A percentile compares a stretch with the other conserved stretches of the same genome.
Conservation (phyloP, 2,797 vertebrate genomes). For the Pagetopsis macropterus region DNA sequence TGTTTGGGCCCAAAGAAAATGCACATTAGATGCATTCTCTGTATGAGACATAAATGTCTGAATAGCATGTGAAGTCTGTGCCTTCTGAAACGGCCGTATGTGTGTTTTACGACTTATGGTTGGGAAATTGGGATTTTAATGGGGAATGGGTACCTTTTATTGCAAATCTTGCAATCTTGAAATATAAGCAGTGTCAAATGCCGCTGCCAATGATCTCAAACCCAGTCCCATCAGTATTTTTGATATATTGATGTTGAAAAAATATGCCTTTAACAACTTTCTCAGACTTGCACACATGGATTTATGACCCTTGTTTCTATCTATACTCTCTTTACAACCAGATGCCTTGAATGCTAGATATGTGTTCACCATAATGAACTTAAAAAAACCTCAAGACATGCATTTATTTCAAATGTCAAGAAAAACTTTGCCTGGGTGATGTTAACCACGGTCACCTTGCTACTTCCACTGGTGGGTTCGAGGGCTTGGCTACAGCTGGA, state of each 20-base stretch:
- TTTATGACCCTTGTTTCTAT: slow-evolving; percentile 42
- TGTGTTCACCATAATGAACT: slow-evolving; percentile 32
- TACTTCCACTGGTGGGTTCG: slow-evolving; percentile 34
- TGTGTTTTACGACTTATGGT: background rate
- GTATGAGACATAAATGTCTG: background rate
- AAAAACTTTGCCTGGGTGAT: slow-evolving; percentile 30
- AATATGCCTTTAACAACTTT: slow-evolving; percentile 28
- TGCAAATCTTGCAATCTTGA: too few relatives aligned
- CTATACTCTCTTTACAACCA: slow-evolving; percentile 16
- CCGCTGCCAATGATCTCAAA: background rate
- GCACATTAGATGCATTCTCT: background rate
- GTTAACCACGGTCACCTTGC: slow-evolving; percentile 40
- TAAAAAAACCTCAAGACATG: slow-evolving; percentile 33
- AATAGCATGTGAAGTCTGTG: background rate
- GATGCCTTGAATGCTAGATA: slow-evolving; percentile 16
- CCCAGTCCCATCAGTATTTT: background rate
- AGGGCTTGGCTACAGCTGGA: slow-evolving; percentile 35
- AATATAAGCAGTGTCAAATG: background rate
- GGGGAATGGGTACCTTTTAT: too few relatives aligned
- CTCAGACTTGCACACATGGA: slow-evolving; percentile 27
- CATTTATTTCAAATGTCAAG: slow-evolving; percentile 52
- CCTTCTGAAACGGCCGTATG: background rate
- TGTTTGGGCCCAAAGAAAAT: background rate
- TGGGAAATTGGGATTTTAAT: too few relatives aligned
- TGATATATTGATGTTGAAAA: slow-evolving; percentile 6